Evolutionary conservation across 2,888 invertebrate species (phyloP).

Genomic region (Agrenia bidenticulata): DNA sequence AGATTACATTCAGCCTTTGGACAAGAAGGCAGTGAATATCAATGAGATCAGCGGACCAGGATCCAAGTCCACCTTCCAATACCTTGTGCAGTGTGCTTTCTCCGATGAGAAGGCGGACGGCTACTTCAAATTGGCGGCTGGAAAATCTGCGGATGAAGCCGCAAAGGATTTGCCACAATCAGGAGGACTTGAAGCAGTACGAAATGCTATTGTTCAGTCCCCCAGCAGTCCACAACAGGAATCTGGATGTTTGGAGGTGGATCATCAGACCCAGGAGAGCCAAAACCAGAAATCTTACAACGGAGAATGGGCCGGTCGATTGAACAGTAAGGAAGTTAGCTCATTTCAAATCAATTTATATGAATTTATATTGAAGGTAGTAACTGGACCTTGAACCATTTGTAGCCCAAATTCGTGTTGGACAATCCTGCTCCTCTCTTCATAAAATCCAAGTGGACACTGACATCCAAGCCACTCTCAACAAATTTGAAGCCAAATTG

Average conservation of each 20-base stretch:
- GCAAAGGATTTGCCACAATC: conserved; percentile 9
- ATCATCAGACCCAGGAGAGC: background rate
- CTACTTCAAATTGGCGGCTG: background rate
- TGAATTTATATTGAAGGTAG: background rate
- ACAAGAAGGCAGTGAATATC: conserved; percentile 3
- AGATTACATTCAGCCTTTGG: conserved; percentile 2
- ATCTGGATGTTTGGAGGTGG: background rate
- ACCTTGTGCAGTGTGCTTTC: background rate
- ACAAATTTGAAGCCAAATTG: background rate
- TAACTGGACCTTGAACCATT: too few relatives aligned
- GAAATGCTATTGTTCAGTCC: background rate
- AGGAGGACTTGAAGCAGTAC: background rate
- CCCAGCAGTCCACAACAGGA: background rate
- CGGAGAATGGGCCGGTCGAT: too few relatives aligned
- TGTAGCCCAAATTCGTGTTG: background rate
- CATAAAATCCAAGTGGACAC: background rate
- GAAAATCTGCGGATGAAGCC: conserved; percentile 6
- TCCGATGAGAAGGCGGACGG: background rate
- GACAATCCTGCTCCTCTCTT: background rate
- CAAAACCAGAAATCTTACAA: background rate
- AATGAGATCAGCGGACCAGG: conserved; percentile 6
- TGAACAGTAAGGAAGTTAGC: too few relatives aligned
- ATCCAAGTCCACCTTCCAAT: background rate
- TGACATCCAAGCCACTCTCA: background rate
- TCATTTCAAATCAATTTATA: background rate